Evolutionary conservation across 2,797 vertebrate species (phyloP).

Genomic region (Karalla daura): DNA sequence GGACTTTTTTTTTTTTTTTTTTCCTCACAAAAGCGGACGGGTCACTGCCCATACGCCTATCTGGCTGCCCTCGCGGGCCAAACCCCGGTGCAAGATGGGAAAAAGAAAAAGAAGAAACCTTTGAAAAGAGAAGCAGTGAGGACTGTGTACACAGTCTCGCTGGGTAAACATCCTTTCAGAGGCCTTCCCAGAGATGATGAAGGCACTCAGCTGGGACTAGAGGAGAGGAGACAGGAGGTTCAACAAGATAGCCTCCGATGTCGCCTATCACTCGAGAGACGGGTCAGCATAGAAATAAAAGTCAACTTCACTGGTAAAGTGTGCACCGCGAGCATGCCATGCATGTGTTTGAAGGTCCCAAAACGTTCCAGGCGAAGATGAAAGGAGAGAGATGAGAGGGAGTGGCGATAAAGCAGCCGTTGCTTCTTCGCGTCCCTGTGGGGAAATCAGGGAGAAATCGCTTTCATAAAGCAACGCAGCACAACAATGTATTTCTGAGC

Average conservation of each 20-base stretch:
- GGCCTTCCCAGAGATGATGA: constrained; percentile 64
- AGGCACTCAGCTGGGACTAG: constrained; percentile 65
- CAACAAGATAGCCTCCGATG: constrained; percentile 61
- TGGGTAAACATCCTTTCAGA: constrained; percentile 75
- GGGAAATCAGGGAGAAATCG: constrained; percentile 53
- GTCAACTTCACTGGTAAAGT: constrained; percentile 46
- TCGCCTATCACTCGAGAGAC: constrained; percentile 66
- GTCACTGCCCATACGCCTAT: constrained; percentile 67
- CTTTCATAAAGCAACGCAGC: constrained; percentile 49
- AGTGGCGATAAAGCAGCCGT: constrained; percentile 51
- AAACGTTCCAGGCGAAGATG: constrained; percentile 41
- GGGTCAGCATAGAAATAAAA: constrained; percentile 71
- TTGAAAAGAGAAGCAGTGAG: constrained; percentile 53
- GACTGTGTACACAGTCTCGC: constrained; percentile 50
- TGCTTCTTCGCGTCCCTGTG: constrained; percentile 57
- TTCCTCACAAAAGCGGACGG: constrained; percentile 60
- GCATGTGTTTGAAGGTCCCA: constrained; percentile 56
- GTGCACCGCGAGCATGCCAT: constrained; percentile 41
- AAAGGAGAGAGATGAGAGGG: constrained; percentile 13
- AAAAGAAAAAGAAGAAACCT: constrained; percentile 49
- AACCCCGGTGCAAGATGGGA: constrained; percentile 52
- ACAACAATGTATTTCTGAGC: constrained; percentile 45
- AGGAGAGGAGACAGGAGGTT: constrained; percentile 42
- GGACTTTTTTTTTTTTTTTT: too few relatives aligned
- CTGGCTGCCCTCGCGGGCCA: constrained; percentile 56